A percentile compares a stretch with the other conserved stretches of the same genome.
phyloP scores from a whole-genome alignment of 2,797 vertebrate genomes.

The Microchirus variegatus region DNA sequence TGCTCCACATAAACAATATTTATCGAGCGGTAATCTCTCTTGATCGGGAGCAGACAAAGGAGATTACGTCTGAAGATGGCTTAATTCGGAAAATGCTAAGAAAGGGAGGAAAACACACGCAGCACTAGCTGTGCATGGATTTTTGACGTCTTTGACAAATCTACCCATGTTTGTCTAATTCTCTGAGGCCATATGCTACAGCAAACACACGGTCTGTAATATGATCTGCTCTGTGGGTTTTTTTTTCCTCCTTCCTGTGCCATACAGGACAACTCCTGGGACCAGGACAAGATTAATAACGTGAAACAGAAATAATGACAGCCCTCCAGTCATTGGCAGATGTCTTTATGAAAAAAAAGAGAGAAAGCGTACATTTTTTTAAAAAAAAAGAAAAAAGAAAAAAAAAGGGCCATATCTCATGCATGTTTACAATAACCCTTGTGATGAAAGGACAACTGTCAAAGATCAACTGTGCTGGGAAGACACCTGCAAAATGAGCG shows the following conservation, averaged over 20 bases:
- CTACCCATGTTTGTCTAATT: conserved; percentile 73
- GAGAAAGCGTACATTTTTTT: conserved; percentile 22
- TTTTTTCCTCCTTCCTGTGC: conserved; percentile 61
- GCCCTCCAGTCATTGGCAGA: conserved; percentile 74
- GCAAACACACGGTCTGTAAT: conserved; percentile 66
- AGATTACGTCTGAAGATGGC: conserved; percentile 76
- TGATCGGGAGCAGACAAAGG: conserved; percentile 77
- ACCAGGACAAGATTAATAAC: conserved; percentile 80
- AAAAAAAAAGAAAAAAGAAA: too few relatives aligned
- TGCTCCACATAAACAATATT: conserved; percentile 73
- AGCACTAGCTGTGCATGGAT: conserved; percentile 53
- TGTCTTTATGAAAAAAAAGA: conserved; percentile 65
- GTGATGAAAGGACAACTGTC: conserved; percentile 67
- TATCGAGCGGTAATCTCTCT: conserved; percentile 78
- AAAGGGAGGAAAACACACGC: conserved; percentile 53
- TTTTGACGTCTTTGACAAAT: conserved; percentile 77
- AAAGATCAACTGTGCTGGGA: conserved; percentile 45
- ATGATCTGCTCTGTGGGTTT: conserved; percentile 74
- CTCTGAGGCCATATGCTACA: conserved; percentile 75
- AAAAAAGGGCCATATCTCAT: conserved; percentile 63
- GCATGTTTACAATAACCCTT: conserved; percentile 69
- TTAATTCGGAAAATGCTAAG: conserved; percentile 70
- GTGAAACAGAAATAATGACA: conserved; percentile 81
- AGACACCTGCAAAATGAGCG: conserved; percentile 42
- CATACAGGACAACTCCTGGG: conserved; percentile 79